A percentile compares a stretch with the other conserved stretches of the same genome.
Conservation (phyloP, 2,797 vertebrate species). For the Danio jaintianensis region DNA sequence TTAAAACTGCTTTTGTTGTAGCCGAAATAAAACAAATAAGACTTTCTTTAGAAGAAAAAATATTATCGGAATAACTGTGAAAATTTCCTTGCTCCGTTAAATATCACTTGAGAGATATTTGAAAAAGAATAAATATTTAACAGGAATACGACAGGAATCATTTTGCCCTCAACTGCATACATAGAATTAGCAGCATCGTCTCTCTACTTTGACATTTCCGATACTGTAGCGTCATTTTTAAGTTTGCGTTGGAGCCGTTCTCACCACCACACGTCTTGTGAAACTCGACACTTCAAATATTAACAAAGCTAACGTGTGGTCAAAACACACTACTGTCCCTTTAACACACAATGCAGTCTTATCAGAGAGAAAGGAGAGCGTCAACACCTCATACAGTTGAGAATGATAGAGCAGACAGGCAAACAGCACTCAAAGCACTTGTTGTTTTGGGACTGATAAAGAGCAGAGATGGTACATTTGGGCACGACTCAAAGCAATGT, state of each 20-base stretch:
- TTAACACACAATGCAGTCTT: conserved; percentile 62
- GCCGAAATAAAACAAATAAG: no score
- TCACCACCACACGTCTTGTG: conserved; percentile 23
- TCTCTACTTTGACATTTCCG: not conserved
- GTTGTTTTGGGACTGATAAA: conserved; percentile 60
- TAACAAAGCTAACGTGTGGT: conserved; percentile 37
- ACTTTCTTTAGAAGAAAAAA: no score
- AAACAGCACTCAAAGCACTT: conserved; percentile 56
- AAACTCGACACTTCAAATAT: conserved; percentile 54
- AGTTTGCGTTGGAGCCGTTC: not conserved
- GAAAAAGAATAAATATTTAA: no score
- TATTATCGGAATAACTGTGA: no score
- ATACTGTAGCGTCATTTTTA: not conserved
- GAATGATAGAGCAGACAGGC: conserved; percentile 44
- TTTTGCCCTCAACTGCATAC: no score
- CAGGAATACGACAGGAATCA: no score
- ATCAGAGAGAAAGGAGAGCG: conserved; percentile 55
- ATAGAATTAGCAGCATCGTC: not conserved
- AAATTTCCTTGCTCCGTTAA: no score
- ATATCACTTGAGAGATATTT: no score
- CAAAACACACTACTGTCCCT: conserved; percentile 52
- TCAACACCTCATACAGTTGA: conserved; percentile 61
- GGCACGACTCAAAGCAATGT: not conserved
- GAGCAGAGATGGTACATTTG: conserved; percentile 55
- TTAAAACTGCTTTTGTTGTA: no score